Evolutionary conservation across 2,113 vertebrate species (phyloP).

Genomic region (Neolamprologus variostigma): DNA sequence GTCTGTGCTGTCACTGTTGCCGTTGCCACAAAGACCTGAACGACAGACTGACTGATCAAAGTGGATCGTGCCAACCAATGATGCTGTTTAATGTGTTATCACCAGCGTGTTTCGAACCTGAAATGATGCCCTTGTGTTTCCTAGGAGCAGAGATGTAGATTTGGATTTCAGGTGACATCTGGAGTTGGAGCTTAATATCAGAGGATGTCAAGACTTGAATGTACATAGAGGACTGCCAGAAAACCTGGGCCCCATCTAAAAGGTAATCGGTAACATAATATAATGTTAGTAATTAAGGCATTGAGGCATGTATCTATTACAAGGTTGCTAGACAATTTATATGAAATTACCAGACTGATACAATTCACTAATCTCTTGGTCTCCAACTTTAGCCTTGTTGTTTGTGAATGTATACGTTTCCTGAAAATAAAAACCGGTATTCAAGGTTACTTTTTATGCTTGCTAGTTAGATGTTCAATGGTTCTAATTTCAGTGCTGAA

Average conservation of each 20-base stretch:
- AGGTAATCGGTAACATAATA: background rate
- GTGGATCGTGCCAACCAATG: background rate
- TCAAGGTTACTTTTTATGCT: background rate
- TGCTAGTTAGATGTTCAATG: background rate
- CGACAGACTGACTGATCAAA: background rate
- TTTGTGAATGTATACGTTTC: slow-evolving; percentile 45
- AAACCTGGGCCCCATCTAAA: background rate
- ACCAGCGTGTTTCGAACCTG: background rate
- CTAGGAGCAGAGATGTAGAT: rapidly evolving
- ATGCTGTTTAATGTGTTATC: background rate
- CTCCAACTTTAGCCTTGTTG: slow-evolving; percentile 23
- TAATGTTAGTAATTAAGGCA: background rate
- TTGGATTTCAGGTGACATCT: background rate
- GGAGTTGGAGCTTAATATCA: background rate
- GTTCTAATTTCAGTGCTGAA: background rate
- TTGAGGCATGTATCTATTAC: background rate
- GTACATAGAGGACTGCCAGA: background rate
- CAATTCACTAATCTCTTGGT: slow-evolving; percentile 35
- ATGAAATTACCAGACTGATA: slow-evolving; percentile 52
- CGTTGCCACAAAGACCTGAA: slow-evolving; percentile 70
- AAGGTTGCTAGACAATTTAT: rapidly evolving
- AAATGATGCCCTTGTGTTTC: background rate
- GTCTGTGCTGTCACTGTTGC: slow-evolving; percentile 60
- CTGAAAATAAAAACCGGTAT: background rate
- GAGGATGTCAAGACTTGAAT: background rate